Evolutionary conservation across 1,140 invertebrate species (phyloP).

Genomic region (Neodiprion pinetum): DNA sequence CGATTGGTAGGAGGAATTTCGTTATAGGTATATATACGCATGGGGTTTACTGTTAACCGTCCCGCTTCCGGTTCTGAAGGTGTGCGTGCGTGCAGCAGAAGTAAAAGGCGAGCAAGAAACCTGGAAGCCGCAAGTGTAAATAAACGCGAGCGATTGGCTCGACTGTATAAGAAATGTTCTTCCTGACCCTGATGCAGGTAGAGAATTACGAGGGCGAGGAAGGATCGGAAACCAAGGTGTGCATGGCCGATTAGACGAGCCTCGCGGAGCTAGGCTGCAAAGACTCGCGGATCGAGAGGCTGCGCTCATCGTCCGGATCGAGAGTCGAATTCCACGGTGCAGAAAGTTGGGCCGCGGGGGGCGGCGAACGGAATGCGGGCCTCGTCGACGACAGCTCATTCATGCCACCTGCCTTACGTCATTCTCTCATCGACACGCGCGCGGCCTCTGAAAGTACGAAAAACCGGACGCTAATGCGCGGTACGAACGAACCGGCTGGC

Average conservation of each 20-base stretch:
- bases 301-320: not conserved
- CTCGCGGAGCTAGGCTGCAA: not conserved
- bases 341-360: conserved; percentile 28
- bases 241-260: not conserved
- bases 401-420: conserved; percentile 41
- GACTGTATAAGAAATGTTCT: too few species aligned
- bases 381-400: conserved; percentile 37
- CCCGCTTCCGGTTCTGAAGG: not conserved
- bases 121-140: too few species aligned
- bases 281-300: not conserved
- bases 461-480: not conserved
- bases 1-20: too few species aligned
- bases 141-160: too few species aligned
- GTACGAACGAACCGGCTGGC: too few species aligned
- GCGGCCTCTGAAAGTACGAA: conserved; percentile 2
- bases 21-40: too few species aligned
- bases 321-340: conserved; percentile 12
- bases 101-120: too few species aligned
- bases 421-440: conserved; percentile 19
- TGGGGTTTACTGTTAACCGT: not conserved
- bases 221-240: not conserved
- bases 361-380: conserved; percentile 39
- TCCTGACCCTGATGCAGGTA: too few species aligned
- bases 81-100: not conserved
- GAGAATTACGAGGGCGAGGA: not conserved